Percentiles rank a stretch among this genome's conserved stretches.
These are phyloP conservation scores for Catocala sponsa DNA, from an alignment of 2,888 invertebrate genomes.

Conservation along the genomic window DNA sequence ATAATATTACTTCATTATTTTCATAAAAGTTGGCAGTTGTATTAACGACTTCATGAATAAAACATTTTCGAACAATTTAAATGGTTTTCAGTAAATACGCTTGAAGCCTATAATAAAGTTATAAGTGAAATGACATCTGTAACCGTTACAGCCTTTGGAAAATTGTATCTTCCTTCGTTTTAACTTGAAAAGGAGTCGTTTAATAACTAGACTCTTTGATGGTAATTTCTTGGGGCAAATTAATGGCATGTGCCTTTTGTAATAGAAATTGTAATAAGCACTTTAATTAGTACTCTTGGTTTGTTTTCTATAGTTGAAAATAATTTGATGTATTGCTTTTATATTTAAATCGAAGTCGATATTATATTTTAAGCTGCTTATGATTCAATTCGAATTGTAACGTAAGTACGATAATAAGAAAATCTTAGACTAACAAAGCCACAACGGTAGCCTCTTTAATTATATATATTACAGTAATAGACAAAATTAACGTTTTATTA, in stretches of 20 bases:
- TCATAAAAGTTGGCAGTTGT: not conserved
- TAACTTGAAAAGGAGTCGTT: slow-evolving; percentile 19
- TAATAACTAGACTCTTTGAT: slow-evolving; percentile 20
- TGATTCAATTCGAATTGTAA: no score
- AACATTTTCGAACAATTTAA: slow-evolving; percentile 8
- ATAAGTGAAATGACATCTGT: slow-evolving; percentile 36
- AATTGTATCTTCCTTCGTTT: slow-evolving; percentile 19
- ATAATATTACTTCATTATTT: not conserved
- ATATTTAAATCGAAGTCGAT: no score
- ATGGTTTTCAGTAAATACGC: slow-evolving; percentile 19
- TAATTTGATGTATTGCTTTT: no score
- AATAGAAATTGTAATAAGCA: slow-evolving; percentile 18
- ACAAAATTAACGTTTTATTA: no score
- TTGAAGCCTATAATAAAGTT: slow-evolving; percentile 13
- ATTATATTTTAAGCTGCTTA: no score
- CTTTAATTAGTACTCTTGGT: not conserved
- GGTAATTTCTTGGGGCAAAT: slow-evolving; percentile 30
- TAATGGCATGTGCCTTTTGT: slow-evolving; percentile 22
- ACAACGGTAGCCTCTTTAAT: no score
- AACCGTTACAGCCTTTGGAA: slow-evolving; percentile 17
- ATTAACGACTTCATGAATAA: slow-evolving; percentile 7
- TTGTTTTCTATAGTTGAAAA: not conserved
- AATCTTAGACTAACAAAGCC: no score
- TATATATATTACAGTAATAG: no score
- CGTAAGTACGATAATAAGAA: no score